Conservation (phyloP, 2,888 invertebrate species). For the Holacanthella duospinosa region DNA sequence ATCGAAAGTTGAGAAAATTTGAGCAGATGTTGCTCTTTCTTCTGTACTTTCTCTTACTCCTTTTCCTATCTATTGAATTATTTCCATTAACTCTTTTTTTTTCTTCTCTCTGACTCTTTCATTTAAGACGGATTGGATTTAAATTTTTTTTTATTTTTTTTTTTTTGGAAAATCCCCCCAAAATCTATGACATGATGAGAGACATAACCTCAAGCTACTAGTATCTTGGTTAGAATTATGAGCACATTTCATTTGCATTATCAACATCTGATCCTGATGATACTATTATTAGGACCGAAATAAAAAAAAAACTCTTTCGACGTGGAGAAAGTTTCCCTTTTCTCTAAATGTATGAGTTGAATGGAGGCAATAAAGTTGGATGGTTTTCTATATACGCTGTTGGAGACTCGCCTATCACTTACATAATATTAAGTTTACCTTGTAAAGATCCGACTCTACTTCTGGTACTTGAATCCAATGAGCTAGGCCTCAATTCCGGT, state of each 20-base stretch:
- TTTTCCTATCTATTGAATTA: background rate
- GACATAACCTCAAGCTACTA: background rate
- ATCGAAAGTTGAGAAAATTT: slow-evolving; percentile 9
- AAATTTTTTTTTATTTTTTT: background rate
- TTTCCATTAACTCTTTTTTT: background rate
- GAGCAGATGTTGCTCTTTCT: background rate
- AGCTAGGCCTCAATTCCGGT: background rate
- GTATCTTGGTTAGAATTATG: background rate
- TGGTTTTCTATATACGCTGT: background rate
- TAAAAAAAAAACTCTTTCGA: background rate
- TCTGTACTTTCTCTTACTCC: background rate
- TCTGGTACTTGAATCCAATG: slow-evolving; percentile 6
- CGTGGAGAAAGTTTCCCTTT: background rate
- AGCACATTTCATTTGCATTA: slow-evolving; percentile 15
- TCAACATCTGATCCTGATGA: slow-evolving; percentile 16
- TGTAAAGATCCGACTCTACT: background rate
- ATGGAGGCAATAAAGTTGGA: slow-evolving; percentile 13
- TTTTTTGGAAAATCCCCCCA: background rate
- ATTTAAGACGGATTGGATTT: background rate
- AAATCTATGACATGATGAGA: background rate
- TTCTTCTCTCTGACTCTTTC: background rate
- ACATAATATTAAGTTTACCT: slow-evolving; percentile 4
- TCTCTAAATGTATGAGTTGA: slow-evolving; percentile 10
- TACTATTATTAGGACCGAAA: background rate
- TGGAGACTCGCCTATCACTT: background rate